phyloP scores from a whole-genome alignment of 2,888 invertebrate genomes.

The Lepidochitona cinerea region DNA sequence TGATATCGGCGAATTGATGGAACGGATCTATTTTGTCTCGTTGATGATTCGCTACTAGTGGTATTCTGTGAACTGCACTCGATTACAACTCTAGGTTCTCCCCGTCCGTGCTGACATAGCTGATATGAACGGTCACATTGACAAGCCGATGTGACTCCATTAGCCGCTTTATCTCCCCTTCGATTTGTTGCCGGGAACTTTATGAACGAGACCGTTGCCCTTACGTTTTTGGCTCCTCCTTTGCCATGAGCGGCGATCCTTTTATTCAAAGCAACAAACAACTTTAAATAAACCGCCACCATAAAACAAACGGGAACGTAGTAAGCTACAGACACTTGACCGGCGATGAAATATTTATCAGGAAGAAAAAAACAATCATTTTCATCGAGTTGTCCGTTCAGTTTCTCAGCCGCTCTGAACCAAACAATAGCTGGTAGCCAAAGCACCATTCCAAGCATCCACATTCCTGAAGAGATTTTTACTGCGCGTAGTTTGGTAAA shows the following conservation, averaged over 20 bases:
- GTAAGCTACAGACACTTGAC: conserved; percentile 12
- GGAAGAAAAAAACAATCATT: conserved; percentile 21
- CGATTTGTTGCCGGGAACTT: background rate
- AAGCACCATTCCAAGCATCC: conserved; percentile 16
- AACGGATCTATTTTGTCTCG: no score
- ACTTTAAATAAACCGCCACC: conserved; percentile 18
- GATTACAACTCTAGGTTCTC: no score
- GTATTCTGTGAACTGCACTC: no score
- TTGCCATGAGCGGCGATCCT: background rate
- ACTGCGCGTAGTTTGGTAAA: background rate
- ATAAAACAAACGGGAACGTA: conserved; percentile 17
- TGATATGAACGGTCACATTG: no score
- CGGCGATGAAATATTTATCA: conserved; percentile 6
- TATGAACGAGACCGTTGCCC: background rate
- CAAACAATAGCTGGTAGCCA: conserved; percentile 21
- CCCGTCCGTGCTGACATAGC: no score
- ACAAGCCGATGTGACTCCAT: no score
- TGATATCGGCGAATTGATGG: no score
- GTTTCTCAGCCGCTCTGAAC: background rate
- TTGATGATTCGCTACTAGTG: no score
- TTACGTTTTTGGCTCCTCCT: background rate
- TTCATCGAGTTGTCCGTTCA: background rate
- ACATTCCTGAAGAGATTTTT: conserved; percentile 10
- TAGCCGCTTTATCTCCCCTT: no score
- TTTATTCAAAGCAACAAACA: conserved; percentile 9